These are phyloP conservation scores for Mycetomoellerius zeteki DNA, from an alignment of 1,140 invertebrate genomes.

Conservation along the genomic window DNA sequence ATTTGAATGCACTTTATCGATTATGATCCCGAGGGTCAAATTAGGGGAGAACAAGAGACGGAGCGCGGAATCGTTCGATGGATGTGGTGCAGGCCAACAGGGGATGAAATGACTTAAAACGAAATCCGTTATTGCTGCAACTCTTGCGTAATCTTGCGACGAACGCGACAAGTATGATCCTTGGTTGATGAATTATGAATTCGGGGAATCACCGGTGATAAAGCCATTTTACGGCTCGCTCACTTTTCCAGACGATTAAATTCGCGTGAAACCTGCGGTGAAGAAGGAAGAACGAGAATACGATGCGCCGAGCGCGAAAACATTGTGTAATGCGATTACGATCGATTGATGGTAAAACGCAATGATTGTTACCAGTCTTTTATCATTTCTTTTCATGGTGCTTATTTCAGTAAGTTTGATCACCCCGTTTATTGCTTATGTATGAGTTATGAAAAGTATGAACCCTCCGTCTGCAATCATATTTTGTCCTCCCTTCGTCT, in stretches of 20 bases:
- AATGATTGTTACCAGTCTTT: neutral
- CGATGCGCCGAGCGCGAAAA: neutral
- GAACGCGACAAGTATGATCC: constrained; percentile 47
- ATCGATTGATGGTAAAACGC: neutral
- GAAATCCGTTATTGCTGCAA: constrained; percentile 43
- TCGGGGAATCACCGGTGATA: constrained; percentile 8
- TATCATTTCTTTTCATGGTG: neutral
- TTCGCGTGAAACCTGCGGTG: neutral
- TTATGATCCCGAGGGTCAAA: constrained; percentile 66
- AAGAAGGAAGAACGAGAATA: constrained; percentile 20
- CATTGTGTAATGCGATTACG: constrained; percentile 1
- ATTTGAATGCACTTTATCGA: constrained; percentile 80
- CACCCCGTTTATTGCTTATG: neutral
- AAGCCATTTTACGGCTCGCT: constrained; percentile 58
- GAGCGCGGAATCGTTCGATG: neutral
- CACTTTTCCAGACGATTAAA: constrained; percentile 63
- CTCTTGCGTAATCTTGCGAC: constrained; percentile 39
- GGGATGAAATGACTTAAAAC: constrained; percentile 51
- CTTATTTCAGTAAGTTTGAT: neutral
- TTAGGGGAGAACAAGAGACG: neutral
- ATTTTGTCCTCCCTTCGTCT: no score
- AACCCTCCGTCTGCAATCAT: no score
- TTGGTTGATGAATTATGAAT: constrained; percentile 72
- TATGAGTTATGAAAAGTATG: neutral
- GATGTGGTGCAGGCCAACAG: neutral